These are phyloP conservation scores for Zosterops lateralis DNA, from an alignment of 2,113 vertebrate species.

Conservation along the genomic window DNA sequence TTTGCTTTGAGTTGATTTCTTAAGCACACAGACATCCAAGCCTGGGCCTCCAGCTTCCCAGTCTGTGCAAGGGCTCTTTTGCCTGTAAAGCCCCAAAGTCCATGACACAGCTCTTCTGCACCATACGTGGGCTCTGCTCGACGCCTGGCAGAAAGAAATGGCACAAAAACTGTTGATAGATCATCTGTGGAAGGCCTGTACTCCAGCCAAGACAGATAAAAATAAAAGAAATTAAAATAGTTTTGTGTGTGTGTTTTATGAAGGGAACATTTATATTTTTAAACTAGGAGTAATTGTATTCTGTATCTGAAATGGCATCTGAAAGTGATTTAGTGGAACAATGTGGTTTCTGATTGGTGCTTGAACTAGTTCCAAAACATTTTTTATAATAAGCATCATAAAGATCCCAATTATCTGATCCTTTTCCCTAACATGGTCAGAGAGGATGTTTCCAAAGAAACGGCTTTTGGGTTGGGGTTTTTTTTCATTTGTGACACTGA, in stretches of 20 bases:
- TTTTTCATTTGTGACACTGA: slow-evolving; percentile 10
- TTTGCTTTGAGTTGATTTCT: slow-evolving; percentile 33
- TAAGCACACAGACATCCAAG: slow-evolving; percentile 46
- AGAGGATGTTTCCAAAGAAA: slow-evolving; percentile 69
- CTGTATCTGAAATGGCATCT: slow-evolving; percentile 88
- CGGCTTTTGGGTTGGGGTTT: neutral
- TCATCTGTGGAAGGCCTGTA: slow-evolving; percentile 83
- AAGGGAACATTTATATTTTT: slow-evolving; percentile 88
- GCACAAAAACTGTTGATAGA: slow-evolving; percentile 80
- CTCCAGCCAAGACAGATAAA: slow-evolving; percentile 83
- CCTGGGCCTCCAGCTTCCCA: slow-evolving; percentile 32
- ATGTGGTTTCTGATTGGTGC: slow-evolving; percentile 89
- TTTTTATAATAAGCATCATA: slow-evolving; percentile 82
- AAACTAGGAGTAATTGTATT: slow-evolving; percentile 90
- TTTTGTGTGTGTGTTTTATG: slow-evolving; percentile 43
- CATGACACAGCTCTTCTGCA: slow-evolving; percentile 55
- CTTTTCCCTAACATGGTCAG: slow-evolving; percentile 72
- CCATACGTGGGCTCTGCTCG: slow-evolving; percentile 25
- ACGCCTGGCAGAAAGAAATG: slow-evolving; percentile 68
- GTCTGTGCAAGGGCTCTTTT: slow-evolving; percentile 62
- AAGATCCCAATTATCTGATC: slow-evolving; percentile 86
- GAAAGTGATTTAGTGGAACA: slow-evolving; percentile 92
- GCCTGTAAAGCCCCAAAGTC: slow-evolving; percentile 58
- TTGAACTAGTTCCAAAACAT: slow-evolving; percentile 85
- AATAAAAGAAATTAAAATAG: slow-evolving; percentile 78